A percentile compares a stretch with the other conserved stretches of the same genome.
Evolutionary conservation across 2,888 invertebrate genomes (phyloP).

Genomic region (Bembecia ichneumoniformis): DNA sequence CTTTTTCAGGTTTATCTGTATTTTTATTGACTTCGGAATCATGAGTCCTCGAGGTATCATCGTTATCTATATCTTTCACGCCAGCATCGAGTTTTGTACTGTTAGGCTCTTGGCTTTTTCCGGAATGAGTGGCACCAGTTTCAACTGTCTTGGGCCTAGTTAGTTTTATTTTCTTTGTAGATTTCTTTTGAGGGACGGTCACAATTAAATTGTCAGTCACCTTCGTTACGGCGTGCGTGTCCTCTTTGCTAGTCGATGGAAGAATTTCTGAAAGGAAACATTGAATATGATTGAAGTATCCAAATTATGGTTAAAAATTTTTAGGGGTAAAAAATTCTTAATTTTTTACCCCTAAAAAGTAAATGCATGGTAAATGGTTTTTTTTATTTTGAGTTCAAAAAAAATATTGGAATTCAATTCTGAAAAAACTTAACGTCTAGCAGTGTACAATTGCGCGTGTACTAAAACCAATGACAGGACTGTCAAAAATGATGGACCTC

Average conservation of each 20-base stretch:
- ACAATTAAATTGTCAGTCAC: constrained; percentile 41
- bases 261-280: background rate
- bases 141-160: constrained; percentile 34
- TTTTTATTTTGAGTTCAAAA: no score
- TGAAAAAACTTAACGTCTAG: no score
- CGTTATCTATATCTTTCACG: constrained; percentile 27
- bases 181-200: constrained; percentile 45
- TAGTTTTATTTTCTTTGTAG: constrained; percentile 49
- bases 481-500: background rate
- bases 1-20: constrained; percentile 21
- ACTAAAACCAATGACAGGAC: no score
- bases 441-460: no score
- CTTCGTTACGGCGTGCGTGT: constrained; percentile 31
- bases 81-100: background rate
- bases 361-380: no score
- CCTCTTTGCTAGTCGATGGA: background rate
- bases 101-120: background rate
- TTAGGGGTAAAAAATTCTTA: no score
- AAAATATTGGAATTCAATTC: no score
- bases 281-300: no score
- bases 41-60: constrained; percentile 3
- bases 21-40: constrained; percentile 10
- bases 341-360: no score
- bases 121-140: background rate
- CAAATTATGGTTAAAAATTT: no score